Percentiles rank a stretch among this genome's conserved stretches.
phyloP scores from a whole-genome alignment of 2,797 vertebrate genomes.

The Syngnathus rostellatus region DNA sequence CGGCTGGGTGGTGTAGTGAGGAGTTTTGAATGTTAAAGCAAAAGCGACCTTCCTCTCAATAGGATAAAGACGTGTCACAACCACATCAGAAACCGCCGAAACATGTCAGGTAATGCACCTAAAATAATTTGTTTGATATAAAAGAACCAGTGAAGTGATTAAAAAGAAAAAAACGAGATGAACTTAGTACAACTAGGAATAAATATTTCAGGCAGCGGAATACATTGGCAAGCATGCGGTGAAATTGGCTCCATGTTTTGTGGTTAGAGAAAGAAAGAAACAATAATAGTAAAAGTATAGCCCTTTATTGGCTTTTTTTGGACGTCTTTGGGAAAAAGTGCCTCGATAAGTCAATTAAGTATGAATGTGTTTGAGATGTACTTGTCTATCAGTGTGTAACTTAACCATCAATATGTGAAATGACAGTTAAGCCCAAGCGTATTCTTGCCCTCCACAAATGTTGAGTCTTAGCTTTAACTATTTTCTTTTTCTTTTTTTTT shows the following conservation, averaged over 20 bases:
- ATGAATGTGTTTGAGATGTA: neutral
- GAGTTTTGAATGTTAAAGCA: conserved; percentile 52
- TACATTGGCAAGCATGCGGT: conserved; percentile 72
- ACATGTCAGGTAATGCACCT: no score
- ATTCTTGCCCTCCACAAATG: neutral
- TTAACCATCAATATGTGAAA: neutral
- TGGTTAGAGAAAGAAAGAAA: conserved; percentile 38
- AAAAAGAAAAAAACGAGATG: no score
- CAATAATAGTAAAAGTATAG: conserved; percentile 29
- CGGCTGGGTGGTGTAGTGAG: conserved; percentile 52
- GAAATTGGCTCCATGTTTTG: conserved; percentile 53
- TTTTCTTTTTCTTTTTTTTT: neutral
- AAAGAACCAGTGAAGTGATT: no score
- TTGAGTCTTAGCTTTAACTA: neutral
- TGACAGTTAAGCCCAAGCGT: neutral
- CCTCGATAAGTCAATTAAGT: conserved; percentile 10
- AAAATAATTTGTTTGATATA: no score
- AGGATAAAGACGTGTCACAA: neutral
- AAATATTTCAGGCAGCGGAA: conserved; percentile 69
- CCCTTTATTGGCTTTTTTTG: neutral
- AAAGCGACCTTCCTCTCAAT: conserved; percentile 53
- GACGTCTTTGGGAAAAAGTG: conserved; percentile 25
- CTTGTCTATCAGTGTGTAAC: neutral
- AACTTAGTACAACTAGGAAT: conserved; percentile 28
- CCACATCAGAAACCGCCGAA: no score